These are phyloP conservation scores for Megathymus violae DNA, from an alignment of 1,140 invertebrate species.

Conservation along the genomic window DNA sequence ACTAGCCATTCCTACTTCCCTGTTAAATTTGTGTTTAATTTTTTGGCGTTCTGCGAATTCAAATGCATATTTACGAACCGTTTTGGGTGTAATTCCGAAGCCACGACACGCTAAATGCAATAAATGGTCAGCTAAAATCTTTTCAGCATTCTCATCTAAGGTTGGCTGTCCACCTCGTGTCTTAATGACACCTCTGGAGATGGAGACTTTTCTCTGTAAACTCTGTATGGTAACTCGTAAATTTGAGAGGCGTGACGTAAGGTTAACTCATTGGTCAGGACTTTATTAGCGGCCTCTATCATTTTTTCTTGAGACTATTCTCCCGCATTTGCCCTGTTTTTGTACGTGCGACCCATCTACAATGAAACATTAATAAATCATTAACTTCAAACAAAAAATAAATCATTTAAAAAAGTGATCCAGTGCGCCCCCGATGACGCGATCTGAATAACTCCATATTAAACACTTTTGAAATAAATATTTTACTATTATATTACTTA, in stretches of 20 bases:
- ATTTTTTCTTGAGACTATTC: background rate
- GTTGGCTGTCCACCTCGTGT: slow-evolving; percentile 9
- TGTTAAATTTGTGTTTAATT: slow-evolving; percentile 12
- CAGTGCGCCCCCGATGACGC: slow-evolving; percentile 3
- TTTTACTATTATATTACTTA: too few relatives aligned
- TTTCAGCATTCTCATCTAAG: slow-evolving; percentile 5
- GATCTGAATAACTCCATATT: slow-evolving; percentile 10
- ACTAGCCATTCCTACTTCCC: slow-evolving; percentile 7
- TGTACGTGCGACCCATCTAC: background rate
- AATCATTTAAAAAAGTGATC: slow-evolving; percentile 8
- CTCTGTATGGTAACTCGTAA: background rate
- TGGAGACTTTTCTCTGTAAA: background rate
- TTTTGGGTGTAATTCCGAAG: background rate
- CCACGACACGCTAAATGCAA: slow-evolving; percentile 9
- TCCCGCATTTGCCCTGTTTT: background rate
- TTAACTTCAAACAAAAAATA: too few relatives aligned
- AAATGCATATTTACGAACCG: slow-evolving; percentile 18
- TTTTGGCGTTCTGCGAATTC: slow-evolving; percentile 9
- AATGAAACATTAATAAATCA: background rate
- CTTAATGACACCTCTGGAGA: background rate
- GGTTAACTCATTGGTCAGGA: background rate
- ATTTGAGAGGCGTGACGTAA: background rate
- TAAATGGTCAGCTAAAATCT: slow-evolving; percentile 5
- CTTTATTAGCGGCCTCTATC: background rate
- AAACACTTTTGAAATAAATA: slow-evolving; percentile 12